Evolutionary conservation across 2,797 vertebrate species (phyloP).

Genomic region (Choloepus didactylus): DNA sequence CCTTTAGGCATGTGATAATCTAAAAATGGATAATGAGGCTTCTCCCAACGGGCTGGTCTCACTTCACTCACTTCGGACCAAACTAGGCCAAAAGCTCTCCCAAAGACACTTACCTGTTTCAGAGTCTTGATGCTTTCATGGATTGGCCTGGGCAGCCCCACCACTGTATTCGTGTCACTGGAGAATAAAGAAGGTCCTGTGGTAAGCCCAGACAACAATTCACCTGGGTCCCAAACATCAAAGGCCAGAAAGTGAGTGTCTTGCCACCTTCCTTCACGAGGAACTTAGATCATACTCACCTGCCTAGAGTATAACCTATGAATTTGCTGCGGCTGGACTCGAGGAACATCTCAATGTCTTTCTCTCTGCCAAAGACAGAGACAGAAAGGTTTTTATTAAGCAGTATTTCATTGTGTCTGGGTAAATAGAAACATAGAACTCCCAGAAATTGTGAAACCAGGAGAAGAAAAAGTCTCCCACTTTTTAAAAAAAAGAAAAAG

Average conservation of each 20-base stretch:
- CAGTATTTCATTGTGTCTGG: not conserved
- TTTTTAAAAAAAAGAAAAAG: not conserved
- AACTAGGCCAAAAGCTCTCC: slow-evolving; percentile 50
- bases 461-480: slow-evolving; percentile 39
- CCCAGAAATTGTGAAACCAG: not conserved
- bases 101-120: slow-evolving; percentile 92
- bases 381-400: not conserved
- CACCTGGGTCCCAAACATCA: not conserved
- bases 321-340: slow-evolving; percentile 99
- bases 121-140: slow-evolving; percentile 98
- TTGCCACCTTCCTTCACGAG: accelerated
- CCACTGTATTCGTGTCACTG: slow-evolving; percentile 97
- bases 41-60: not conserved
- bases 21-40: not conserved
- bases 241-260: not conserved
- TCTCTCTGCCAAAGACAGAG: slow-evolving; percentile 91
- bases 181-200: slow-evolving; percentile 68
- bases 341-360: slow-evolving; percentile 98
- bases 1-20: not conserved
- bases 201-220: not conserved
- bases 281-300: slow-evolving; percentile 88
- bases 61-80: slow-evolving; percentile 43
- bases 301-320: slow-evolving; percentile 98
- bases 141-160: slow-evolving; percentile 97
- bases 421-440: not conserved